Conservation (phyloP, 2,888 invertebrate species). For the Girardia tigrina region DNA sequence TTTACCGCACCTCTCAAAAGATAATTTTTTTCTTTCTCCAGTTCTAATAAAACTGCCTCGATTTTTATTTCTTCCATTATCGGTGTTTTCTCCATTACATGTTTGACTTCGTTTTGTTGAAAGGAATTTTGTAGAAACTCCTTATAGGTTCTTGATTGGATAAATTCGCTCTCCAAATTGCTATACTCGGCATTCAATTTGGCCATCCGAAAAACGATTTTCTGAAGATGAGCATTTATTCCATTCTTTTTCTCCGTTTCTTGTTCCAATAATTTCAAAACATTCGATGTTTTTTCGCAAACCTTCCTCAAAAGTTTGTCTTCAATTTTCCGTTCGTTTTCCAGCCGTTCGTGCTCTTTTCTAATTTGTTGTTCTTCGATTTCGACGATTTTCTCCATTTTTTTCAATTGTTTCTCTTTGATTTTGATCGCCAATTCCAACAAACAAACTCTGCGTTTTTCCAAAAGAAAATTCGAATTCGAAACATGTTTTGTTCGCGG, state of each 20-base stretch:
- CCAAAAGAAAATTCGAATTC: background rate
- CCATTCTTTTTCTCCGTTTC: background rate
- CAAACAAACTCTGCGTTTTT: background rate
- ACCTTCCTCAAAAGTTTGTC: background rate
- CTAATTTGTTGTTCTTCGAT: background rate
- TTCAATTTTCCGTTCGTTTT: background rate
- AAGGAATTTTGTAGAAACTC: background rate
- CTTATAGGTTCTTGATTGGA: background rate
- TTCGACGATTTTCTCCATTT: slow-evolving; percentile 11
- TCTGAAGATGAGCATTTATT: background rate
- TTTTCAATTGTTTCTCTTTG: background rate
- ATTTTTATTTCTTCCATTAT: background rate
- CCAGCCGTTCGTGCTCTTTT: background rate
- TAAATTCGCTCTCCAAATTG: background rate
- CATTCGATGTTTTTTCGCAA: background rate
- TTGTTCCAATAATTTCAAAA: background rate
- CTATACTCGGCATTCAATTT: background rate
- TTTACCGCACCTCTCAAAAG: too few species aligned
- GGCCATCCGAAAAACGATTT: background rate
- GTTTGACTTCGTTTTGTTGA: background rate
- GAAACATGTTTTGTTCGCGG: background rate
- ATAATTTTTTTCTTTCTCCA: background rate
- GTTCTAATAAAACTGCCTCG: background rate
- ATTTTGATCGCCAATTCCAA: background rate
- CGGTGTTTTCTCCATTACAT: background rate